phyloP scores from a whole-genome alignment of 2,113 vertebrate species.

The Pan troglodytes region NHGRI_mPanTro3-v2.1_pri NC_072398.2:179459001-179459500 shows the following conservation, averaged over 20 bases:
- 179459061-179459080: not conserved
- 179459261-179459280: not conserved
- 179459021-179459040: not conserved
- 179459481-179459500: conserved; percentile 24
- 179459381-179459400: not conserved
- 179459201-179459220: not conserved
- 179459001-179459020: not conserved
- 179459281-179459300: not conserved
- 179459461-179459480: conserved; percentile 15
- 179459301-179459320: not conserved
- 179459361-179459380: not conserved
- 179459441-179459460: not conserved
- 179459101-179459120: not conserved
- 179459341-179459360: not conserved
- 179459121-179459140: not conserved
- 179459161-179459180: not conserved
- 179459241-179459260: not conserved
- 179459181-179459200: not conserved
- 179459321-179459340: not conserved
- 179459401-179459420: not conserved
- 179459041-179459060: not conserved
- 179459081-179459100: not conserved
- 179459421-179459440: conserved; percentile 21
- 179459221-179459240: not conserved
- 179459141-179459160: not conserved